Conservation (phyloP, 2,797 vertebrate species). For the Lagocephalus sceleratus region DNA sequence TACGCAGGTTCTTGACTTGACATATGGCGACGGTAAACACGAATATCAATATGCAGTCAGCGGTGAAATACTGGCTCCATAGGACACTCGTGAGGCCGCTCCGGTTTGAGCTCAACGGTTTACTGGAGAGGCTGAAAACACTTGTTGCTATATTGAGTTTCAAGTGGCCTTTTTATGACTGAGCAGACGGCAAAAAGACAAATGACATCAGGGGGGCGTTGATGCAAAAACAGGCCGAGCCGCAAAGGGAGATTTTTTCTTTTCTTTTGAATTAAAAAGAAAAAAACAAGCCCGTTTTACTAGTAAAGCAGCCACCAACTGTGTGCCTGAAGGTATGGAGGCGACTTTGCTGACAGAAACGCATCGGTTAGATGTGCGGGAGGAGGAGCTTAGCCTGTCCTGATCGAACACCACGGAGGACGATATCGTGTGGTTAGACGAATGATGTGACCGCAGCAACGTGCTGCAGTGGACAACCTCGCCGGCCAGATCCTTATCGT, state of each 20-base stretch:
- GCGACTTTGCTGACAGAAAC: too few relatives aligned
- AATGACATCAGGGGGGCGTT: conserved; percentile 18
- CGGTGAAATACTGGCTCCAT: conserved; percentile 9
- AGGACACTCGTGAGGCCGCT: conserved; percentile 5
- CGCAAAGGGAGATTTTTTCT: conserved; percentile 3
- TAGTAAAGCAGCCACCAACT: too few relatives aligned
- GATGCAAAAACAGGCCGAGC: conserved; percentile 18
- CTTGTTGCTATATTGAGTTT: conserved; percentile 41
- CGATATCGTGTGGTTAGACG: conserved; percentile 82
- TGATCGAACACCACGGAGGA: conserved; percentile 81
- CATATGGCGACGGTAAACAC: conserved; percentile 36
- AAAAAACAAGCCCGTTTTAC: too few relatives aligned
- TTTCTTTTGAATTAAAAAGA: too few relatives aligned
- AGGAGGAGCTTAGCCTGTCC: conserved; percentile 45
- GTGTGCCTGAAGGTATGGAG: too few relatives aligned
- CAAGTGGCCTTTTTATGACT: conserved; percentile 12
- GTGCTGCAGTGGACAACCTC: conserved; percentile 74
- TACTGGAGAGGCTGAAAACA: conserved; percentile 30
- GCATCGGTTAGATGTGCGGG: conserved; percentile 51
- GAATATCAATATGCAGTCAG: conserved; percentile 15
- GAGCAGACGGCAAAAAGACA: conserved; percentile 16
- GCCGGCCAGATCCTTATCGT: conserved; percentile 79
- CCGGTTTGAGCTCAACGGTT: conserved; percentile 12
- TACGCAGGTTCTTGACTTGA: conserved; percentile 52
- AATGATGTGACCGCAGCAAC: conserved; percentile 87